These are phyloP conservation scores for Chloroclystis v-ata DNA, from an alignment of 2,888 invertebrate species.

Conservation along the genomic window DNA sequence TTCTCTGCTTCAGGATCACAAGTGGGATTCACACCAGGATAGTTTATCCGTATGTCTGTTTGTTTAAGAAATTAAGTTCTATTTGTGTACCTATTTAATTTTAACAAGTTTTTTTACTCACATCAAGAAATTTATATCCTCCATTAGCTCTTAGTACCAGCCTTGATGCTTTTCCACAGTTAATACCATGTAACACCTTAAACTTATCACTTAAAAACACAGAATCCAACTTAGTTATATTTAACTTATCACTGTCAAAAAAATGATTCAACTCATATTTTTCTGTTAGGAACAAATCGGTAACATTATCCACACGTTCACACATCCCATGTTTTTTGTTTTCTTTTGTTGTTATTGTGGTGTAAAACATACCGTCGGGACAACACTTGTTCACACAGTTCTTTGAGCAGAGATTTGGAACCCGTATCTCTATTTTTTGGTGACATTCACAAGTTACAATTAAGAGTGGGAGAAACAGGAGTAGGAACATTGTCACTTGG, in stretches of 20 bases:
- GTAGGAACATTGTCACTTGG: conserved; percentile 11
- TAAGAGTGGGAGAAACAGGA: conserved; percentile 11
- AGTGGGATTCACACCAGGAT: too few species aligned
- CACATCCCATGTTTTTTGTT: conserved; percentile 18
- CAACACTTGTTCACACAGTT: conserved; percentile 49
- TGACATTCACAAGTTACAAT: conserved; percentile 10
- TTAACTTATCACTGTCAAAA: too few species aligned
- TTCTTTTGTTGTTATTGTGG: conserved; percentile 5
- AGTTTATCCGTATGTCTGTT: too few species aligned
- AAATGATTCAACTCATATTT: too few species aligned
- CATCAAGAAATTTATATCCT: conserved; percentile 34
- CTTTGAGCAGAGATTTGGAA: conserved; percentile 25
- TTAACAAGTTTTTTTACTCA: conserved; percentile 22
- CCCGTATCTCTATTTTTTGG: conserved; percentile 18
- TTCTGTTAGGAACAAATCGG: conserved; percentile 12
- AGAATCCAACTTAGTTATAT: background rate
- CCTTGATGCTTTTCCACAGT: conserved; percentile 27
- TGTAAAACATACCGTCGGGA: conserved; percentile 35
- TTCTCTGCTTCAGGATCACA: too few species aligned
- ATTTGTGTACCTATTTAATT: too few species aligned
- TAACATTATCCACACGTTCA: conserved; percentile 10
- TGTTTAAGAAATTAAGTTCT: too few species aligned
- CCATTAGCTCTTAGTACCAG: conserved; percentile 15
- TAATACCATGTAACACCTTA: conserved; percentile 31
- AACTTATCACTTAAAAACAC: conserved; percentile 26